Base-by-base conservation (phyloP, 2,888 invertebrate species). In the Yponomeuta malinellus region DNA sequence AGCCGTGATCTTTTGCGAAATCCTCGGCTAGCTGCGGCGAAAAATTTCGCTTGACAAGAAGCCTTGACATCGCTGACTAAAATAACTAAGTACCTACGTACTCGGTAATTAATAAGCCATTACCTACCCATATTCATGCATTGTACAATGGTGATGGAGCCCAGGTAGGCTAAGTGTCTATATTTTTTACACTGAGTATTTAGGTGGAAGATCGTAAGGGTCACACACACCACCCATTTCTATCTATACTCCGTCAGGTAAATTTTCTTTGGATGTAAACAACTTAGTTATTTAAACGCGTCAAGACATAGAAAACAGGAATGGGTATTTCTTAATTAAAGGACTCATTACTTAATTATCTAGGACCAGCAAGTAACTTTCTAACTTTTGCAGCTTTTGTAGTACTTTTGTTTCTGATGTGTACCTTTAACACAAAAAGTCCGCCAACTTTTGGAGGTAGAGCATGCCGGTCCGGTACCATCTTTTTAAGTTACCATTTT, bases 21-120 rank as follows among this genome's bases (percentile, higher is more conserved):
- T 29, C 65, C 65, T 65, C 65, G 12, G 33, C 31, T 43, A 3
- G 52, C 52, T 15, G 12, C 65, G 31, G 65, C 12, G 65, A 65
- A 65, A 65, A 33, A 65, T 65, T 65, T 65, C 65, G 65, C 65
- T 65, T 31, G 33, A 65, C 31, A 29, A 9, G 33, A 29, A 65
- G 65, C 65, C 65, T 65, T 65, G 65, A 65, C 65, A 65, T 65
- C 31, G 10, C 65, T 43, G 43, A 43, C 43, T 65, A 64, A 64
- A 33, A 65, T 12, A 33, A 29, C 31, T 65, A 65, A 31, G 29
- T 65, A 23, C 23, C 23, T 23, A 65, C 12, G 12, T 29, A 65
- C 31, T 29, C 29, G 29, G 12, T 65, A 29, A 31, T 65, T 31
- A 65, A 65, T 65, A 65, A 65, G 4, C 9, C 29, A 65, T 65